Percentiles rank a stretch among this genome's conserved stretches.
Evolutionary conservation across 1,140 invertebrate genomes (phyloP).

Genomic region (Parapsyche elsis): DNA sequence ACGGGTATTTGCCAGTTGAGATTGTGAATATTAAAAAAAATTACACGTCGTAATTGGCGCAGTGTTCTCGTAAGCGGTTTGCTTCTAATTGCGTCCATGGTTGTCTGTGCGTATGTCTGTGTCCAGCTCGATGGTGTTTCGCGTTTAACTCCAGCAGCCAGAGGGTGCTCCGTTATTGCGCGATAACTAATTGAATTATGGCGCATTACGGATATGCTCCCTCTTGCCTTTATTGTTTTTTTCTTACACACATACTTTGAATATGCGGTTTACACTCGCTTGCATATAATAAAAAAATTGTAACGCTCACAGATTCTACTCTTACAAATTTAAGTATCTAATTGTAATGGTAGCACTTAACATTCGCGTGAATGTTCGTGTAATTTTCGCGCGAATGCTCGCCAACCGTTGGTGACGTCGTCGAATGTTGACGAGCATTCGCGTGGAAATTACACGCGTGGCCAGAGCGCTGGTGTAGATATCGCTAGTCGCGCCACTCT

Average conservation of each 20-base stretch:
- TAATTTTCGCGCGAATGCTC: no score
- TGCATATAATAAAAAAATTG: no score
- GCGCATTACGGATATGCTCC: slow-evolving; percentile 34
- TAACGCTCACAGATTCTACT: no score
- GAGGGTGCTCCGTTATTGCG: slow-evolving; percentile 33
- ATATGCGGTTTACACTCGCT: background rate
- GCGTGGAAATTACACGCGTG: no score
- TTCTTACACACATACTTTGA: slow-evolving; percentile 17
- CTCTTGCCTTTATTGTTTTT: slow-evolving; percentile 20
- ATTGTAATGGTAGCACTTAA: no score
- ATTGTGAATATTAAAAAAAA: background rate
- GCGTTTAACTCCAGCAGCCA: background rate
- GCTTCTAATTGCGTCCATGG: slow-evolving; percentile 25
- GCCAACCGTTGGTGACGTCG: no score
- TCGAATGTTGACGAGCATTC: no score
- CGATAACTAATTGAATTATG: slow-evolving; percentile 46
- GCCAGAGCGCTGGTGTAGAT: no score
- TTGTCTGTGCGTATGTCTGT: background rate
- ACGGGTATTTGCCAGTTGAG: no score
- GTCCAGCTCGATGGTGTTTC: background rate
- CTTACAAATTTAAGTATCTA: background rate
- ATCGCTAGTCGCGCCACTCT: no score
- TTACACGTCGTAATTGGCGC: background rate
- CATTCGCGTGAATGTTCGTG: no score
- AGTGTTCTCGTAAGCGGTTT: background rate